A percentile compares a stretch with the other conserved stretches of the same genome.
phyloP scores from a whole-genome alignment of 2,888 invertebrate species.

The Tipula lateralis region DNA sequence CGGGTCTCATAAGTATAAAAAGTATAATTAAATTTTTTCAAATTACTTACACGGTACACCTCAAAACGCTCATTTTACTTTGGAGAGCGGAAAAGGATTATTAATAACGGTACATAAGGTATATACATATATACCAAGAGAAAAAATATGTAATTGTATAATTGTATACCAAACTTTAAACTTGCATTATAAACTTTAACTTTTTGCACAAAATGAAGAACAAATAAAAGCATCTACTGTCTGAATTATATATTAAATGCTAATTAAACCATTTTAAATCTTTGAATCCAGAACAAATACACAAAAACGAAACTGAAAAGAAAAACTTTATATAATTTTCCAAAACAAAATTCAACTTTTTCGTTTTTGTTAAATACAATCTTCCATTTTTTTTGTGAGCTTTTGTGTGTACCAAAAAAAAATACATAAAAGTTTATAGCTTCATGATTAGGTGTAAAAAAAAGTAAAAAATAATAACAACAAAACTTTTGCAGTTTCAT shows the following conservation, averaged over 20 bases:
- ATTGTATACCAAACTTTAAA: background rate
- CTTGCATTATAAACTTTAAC: background rate
- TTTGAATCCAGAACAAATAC: background rate
- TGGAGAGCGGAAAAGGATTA: background rate
- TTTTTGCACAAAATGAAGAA: background rate
- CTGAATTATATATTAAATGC: conserved; percentile 1
- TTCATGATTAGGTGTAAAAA: conserved; percentile 7
- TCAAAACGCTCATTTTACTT: background rate
- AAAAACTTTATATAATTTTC: background rate
- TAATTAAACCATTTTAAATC: conserved; percentile 24
- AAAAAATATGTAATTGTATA: background rate
- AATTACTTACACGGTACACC: background rate
- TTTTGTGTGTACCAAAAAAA: background rate
- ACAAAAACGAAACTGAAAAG: background rate
- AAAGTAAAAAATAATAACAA: background rate
- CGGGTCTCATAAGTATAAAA: too few relatives aligned
- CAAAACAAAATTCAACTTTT: background rate
- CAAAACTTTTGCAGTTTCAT: conserved; percentile 11
- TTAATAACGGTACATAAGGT: background rate
- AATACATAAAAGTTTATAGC: conserved; percentile 24
- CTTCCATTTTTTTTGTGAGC: background rate
- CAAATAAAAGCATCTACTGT: background rate
- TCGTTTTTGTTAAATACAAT: background rate
- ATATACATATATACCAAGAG: too few relatives aligned
- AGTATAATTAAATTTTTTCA: background rate